phyloP scores from a whole-genome alignment of 2,888 invertebrate genomes.

The Lasioglossum zephyrum region DNA sequence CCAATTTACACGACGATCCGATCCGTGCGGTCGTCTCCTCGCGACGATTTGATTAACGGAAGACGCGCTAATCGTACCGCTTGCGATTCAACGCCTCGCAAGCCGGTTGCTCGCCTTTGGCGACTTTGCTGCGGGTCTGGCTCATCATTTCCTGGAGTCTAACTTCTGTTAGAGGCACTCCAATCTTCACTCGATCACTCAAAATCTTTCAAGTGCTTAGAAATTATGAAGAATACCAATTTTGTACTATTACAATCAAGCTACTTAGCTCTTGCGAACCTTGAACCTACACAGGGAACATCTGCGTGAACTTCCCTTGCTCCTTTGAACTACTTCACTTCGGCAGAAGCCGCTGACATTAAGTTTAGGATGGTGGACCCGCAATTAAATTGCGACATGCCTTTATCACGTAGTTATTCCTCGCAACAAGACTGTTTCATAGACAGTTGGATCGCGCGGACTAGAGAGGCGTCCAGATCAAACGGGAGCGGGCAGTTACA shows the following conservation, averaged over 20 bases:
- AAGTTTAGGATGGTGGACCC: neutral
- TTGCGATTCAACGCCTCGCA: constrained; percentile 46
- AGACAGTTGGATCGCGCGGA: neutral
- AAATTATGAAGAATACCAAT: no score
- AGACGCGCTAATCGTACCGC: constrained; percentile 39
- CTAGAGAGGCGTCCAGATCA: neutral
- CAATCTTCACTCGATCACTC: no score
- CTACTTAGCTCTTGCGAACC: no score
- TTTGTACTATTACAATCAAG: no score
- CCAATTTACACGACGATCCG: constrained; percentile 48
- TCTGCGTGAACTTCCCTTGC: neutral
- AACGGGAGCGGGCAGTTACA: constrained; percentile 18
- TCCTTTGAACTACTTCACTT: neutral
- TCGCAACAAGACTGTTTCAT: neutral
- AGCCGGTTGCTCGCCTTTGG: neutral
- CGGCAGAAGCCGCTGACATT: neutral
- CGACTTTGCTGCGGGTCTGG: constrained; percentile 8
- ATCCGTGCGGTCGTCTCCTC: constrained; percentile 34
- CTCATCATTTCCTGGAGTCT: neutral
- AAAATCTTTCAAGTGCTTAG: no score
- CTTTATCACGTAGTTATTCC: neutral
- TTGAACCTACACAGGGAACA: no score
- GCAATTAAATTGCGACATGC: neutral
- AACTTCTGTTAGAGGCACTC: no score
- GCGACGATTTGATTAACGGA: constrained; percentile 58